phyloP scores from a whole-genome alignment of 2,888 invertebrate species.

The Kryphioiulus occultus region DNA sequence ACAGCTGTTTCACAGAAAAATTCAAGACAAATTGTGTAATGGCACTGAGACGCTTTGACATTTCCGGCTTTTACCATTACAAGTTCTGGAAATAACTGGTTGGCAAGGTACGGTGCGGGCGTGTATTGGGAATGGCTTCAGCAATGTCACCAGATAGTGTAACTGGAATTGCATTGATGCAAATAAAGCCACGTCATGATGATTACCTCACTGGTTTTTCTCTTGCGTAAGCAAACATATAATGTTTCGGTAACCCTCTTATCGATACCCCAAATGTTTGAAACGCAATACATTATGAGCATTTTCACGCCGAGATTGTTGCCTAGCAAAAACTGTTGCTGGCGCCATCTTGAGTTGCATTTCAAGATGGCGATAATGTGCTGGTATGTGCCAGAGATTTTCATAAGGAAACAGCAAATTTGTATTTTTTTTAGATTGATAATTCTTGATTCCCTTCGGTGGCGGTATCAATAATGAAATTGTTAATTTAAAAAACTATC shows the following conservation, averaged over 20 bases:
- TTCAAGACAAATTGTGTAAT: too few species aligned
- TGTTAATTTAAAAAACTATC: too few species aligned
- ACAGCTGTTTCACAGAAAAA: too few species aligned
- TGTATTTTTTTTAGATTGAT: too few species aligned
- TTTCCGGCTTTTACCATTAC: background rate
- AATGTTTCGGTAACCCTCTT: background rate
- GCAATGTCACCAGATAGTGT: background rate
- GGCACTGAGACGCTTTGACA: background rate
- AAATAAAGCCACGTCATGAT: background rate
- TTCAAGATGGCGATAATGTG: too few species aligned
- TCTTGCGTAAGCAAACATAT: background rate
- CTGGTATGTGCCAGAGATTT: too few species aligned
- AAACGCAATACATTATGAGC: background rate
- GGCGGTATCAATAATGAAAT: too few species aligned
- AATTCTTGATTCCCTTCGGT: too few species aligned
- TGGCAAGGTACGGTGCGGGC: background rate
- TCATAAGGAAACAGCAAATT: too few species aligned
- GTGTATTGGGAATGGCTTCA: background rate
- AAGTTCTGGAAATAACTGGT: background rate
- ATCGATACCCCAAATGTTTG: background rate
- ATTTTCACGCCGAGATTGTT: background rate
- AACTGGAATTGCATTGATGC: background rate
- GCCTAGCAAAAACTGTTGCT: background rate
- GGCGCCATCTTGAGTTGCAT: too few species aligned
- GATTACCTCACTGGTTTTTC: slow-evolving; percentile 17